phyloP scores from a whole-genome alignment of 2,797 vertebrate species.

The Peromyscus attwateri region DNA sequence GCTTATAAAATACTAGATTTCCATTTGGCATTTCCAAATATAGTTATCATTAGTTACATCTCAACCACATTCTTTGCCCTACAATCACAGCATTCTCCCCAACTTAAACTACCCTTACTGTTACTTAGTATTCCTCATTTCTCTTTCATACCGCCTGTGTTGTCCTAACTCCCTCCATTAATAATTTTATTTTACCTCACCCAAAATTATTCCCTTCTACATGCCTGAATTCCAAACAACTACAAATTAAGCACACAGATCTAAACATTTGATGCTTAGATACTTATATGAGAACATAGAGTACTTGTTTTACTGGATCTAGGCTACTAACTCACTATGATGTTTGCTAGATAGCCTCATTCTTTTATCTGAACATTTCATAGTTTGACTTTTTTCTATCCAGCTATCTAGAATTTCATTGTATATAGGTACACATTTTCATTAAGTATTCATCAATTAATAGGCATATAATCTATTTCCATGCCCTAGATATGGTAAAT shows the following conservation, averaged over 20 bases:
- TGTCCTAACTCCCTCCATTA: background rate
- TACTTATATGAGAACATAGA: background rate
- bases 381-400: background rate
- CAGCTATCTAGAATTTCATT: background rate
- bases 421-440: background rate
- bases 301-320: background rate
- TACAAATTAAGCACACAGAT: background rate
- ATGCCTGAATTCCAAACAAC: background rate
- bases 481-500: background rate
- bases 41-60: background rate
- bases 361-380: background rate
- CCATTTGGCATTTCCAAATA: background rate
- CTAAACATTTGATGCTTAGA: no score
- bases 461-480: background rate
- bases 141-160: no score
- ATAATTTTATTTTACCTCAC: background rate
- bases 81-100: background rate
- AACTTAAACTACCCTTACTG: background rate
- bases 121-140: background rate
- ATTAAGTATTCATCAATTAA: background rate
- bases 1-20: background rate
- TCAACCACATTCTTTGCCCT: background rate
- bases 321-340: background rate
- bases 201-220: background rate
- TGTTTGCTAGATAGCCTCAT: background rate